Base-by-base conservation (phyloP, 1,140 invertebrate species). In the Saccostrea echinata region DNA sequence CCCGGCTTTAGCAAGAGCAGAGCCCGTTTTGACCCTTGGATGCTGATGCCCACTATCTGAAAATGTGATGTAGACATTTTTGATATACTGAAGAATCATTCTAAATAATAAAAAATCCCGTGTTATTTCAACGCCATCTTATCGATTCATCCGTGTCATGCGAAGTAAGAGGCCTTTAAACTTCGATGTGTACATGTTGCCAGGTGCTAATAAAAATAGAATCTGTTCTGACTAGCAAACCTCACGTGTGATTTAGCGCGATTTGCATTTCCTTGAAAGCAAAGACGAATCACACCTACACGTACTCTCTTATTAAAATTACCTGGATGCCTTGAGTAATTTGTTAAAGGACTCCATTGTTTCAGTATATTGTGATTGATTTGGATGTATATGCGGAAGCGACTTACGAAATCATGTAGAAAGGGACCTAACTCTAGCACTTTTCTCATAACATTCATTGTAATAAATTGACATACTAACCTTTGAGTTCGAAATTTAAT, bases 1-100 rank as follows among this genome's bases (percentile, higher is more conserved):
- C 27, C 68, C 68, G 27, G 68, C 68, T 76, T 76, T 76, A 3
- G 68, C 68, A 13, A 76, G 68, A 27, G 68, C 68, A 11, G 68
- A 76, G 12, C 68, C 68, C 12, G 68, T 76, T 13, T 76, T 76
- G 68, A 76, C 68, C 30, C 68, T 76, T 16, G 68, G 68, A 13
- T 76, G 68, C 30, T 76, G 68, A 76, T 76, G 68, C 3, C 68
- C 68, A 76, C 68, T 76, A 76, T 76, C 68, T 76, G 68, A 76
- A 76, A 76, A 76, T 33, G 68, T 76, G 68, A 76, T 76, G 68
- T 76, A 76, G 68, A 76, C 68, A 76, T 76, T 76, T 76, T 76
- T 76, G 24, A 76, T 76, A 27, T 76, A 76, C 16, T 76, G 68
- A 30, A 76, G 68, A 76, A 76, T 76, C 68, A 76, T 76, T 33